Evolutionary conservation across 2,113 vertebrate genomes (phyloP).

Genomic region (Acanthisitta chloris): DNA sequence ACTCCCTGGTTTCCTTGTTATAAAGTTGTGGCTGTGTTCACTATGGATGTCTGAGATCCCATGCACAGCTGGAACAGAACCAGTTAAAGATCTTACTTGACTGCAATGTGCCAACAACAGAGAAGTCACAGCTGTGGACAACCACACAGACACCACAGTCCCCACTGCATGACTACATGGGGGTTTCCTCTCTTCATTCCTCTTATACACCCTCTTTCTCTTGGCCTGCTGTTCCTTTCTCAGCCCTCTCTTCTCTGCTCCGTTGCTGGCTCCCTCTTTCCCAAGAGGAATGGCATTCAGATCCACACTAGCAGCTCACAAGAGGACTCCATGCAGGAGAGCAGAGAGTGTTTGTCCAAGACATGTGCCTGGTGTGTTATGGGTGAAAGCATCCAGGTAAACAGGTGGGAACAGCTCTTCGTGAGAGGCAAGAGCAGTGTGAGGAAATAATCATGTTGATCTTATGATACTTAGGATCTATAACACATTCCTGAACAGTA

Average conservation of each 20-base stretch:
- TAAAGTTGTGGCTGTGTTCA: neutral
- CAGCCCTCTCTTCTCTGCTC: neutral
- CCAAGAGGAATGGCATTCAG: neutral
- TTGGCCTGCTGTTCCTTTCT: neutral
- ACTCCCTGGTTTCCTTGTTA: neutral
- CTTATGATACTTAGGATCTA: neutral
- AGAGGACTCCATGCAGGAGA: neutral
- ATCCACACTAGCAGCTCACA: neutral
- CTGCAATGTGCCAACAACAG: neutral
- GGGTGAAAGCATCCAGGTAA: neutral
- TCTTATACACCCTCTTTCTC: neutral
- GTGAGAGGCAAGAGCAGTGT: neutral
- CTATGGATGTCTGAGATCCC: neutral
- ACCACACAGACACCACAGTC: too few relatives aligned
- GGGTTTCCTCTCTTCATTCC: neutral
- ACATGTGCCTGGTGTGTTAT: neutral
- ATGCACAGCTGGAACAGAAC: neutral
- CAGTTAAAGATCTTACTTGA: too few relatives aligned
- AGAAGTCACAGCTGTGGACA: neutral
- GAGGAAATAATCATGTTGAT: neutral
- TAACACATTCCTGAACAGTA: neutral
- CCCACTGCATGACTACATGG: fast-evolving
- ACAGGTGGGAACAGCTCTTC: neutral
- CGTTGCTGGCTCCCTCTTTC: neutral
- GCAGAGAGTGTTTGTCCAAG: neutral